Conservation (phyloP, 92 coral and sea anemone species). For the Epizoanthus rinbou region DNA sequence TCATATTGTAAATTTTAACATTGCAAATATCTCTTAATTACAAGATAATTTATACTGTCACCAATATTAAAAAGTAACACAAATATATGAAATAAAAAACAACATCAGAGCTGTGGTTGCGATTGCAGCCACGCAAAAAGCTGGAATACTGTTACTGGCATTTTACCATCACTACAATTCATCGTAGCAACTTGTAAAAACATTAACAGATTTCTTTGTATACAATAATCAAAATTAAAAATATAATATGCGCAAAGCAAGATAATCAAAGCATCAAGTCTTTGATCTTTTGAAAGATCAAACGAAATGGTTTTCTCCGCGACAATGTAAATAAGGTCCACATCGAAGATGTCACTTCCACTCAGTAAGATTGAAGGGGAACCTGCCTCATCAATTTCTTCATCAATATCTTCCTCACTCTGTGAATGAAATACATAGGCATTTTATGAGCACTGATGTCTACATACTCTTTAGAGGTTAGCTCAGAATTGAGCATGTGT, state of each 20-base stretch:
- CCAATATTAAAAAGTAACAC: too few species aligned
- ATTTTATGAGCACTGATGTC: constrained; percentile 2
- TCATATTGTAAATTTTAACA: too few species aligned
- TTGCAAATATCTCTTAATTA: too few species aligned
- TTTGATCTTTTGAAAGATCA: constrained; percentile 39
- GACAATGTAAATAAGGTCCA: constrained; percentile 22
- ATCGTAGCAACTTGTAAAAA: neutral
- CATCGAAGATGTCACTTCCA: constrained; percentile 20
- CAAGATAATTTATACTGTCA: too few species aligned
- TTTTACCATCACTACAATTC: constrained; percentile 6
- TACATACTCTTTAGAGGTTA: neutral
- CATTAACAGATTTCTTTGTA: too few species aligned
- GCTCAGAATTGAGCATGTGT: neutral
- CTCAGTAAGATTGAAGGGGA: constrained; percentile 37
- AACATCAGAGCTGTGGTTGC: neutral
- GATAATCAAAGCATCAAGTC: constrained; percentile 41
- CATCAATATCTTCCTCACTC: constrained; percentile 41
- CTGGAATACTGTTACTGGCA: neutral
- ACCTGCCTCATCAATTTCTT: constrained; percentile 8
- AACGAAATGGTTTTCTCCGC: constrained; percentile 28
- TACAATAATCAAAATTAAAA: too few species aligned
- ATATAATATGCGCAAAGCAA: constrained; percentile 3
- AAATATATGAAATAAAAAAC: too few species aligned
- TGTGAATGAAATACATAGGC: neutral
- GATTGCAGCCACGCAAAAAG: neutral